Evolutionary conservation across 2,797 vertebrate species (phyloP), one percentile per base, ranked within the genome.

Genomic region (Tragelaphus eurycerus): DNA sequence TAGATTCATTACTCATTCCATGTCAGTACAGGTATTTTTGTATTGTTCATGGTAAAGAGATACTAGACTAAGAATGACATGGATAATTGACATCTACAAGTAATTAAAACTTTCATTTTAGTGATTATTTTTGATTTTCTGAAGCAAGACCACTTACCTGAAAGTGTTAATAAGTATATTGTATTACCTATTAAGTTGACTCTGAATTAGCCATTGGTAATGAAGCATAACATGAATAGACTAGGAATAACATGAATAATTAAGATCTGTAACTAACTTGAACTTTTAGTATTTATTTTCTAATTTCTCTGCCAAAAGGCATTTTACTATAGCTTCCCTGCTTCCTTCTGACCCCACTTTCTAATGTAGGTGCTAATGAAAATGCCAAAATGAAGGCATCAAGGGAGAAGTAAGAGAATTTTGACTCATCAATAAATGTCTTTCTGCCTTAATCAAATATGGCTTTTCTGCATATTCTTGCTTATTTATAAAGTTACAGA

Each of bases 51-150:
- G 86, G 50, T 96, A 90, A 67, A 82, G 60, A 94, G 71, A 34
- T n/a, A 48, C 23, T 95, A 84, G 71, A 85, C 7, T 14, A 88
- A 86, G 67, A 91, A 62, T 96, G 86, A 94, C 23, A 74, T 86
- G 17, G 34, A 29, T 92, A 81, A 76, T 89, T 89, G 64, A 76
- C 34, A 87, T 67, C 4, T 74, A n/a, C 19, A 81, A 81, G 7
- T 82, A 95, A 85, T 90, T 94, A 67, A 95, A 96, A 81, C 19
- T 87, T 91, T 82, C 9, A 85, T 83, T 93, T 96, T 93, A 86
- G n/a, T 98, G 55, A 92, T 94, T 19, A 57, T 93, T 97, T 96
- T 90, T 27, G 67, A 4, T 93, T 95, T 96, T 90, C 43, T 92
- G 55, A 95, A 94, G 60, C 31, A 83, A 55, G 46, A 84, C 54